phyloP scores from a whole-genome alignment of 2,888 invertebrate genomes.

The Eristalis arbustorum region DNA sequence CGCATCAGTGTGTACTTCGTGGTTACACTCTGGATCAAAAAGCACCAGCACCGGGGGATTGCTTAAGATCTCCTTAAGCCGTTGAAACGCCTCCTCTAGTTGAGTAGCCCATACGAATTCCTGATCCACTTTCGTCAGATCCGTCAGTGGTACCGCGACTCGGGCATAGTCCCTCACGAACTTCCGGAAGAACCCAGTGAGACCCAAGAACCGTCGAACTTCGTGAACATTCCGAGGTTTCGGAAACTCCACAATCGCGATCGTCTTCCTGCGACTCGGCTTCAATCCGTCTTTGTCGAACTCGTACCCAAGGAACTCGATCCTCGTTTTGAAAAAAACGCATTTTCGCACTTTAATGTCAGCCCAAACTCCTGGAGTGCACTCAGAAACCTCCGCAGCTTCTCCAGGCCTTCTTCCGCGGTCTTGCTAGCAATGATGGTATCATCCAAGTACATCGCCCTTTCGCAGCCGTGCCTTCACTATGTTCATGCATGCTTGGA shows the following conservation, averaged over 20 bases:
- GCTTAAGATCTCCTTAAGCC: not conserved
- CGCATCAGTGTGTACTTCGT: slow-evolving; percentile 12
- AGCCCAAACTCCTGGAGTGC: not conserved
- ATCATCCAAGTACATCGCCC: slow-evolving; percentile 5
- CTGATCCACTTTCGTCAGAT: not conserved
- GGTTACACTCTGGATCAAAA: slow-evolving; percentile 2
- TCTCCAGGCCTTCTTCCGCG: not conserved
- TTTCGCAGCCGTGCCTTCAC: slow-evolving; percentile 4
- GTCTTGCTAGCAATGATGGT: not conserved
- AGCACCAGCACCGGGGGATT: slow-evolving; percentile 11
- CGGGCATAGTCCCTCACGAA: not conserved
- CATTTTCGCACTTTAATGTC: not conserved
- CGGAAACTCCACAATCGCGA: not conserved
- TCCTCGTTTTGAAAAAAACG: not conserved
- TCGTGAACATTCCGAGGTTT: not conserved
- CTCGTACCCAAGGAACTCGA: not conserved
- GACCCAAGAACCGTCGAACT: slow-evolving; percentile 6
- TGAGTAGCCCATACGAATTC: not conserved
- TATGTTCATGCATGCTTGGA: slow-evolving; percentile 41
- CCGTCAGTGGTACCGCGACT: slow-evolving; percentile 70
- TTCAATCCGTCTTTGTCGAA: not conserved
- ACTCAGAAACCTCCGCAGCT: not conserved
- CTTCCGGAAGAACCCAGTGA: slow-evolving; percentile 72
- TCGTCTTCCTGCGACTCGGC: slow-evolving; percentile 1
- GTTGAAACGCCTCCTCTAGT: not conserved